A percentile compares a stretch with the other conserved stretches of the same genome.
Evolutionary conservation across 2,797 vertebrate genomes (phyloP).

Genomic region (Mus caroli): DNA sequence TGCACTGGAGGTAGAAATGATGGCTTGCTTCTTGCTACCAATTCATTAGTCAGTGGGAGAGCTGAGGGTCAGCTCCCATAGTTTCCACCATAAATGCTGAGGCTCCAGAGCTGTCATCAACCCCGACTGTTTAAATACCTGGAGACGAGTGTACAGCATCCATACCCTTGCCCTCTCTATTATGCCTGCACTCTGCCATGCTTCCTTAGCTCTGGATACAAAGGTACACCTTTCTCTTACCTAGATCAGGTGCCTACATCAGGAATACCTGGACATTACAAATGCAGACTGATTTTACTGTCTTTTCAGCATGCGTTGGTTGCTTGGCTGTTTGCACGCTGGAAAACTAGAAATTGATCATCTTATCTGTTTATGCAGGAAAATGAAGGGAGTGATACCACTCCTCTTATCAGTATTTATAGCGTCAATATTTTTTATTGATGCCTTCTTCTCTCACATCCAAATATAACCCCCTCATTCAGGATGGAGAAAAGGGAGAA

Average conservation of each 20-base stretch:
- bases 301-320: background rate
- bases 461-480: background rate
- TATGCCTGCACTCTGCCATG: background rate
- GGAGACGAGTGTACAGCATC: background rate
- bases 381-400: background rate
- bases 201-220: background rate
- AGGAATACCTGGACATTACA: slow-evolving; percentile 47
- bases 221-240: background rate
- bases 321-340: background rate
- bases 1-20: background rate
- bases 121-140: background rate
- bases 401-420: background rate
- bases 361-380: background rate
- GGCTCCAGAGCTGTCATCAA: background rate
- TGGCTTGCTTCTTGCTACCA: background rate
- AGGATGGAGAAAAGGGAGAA: background rate
- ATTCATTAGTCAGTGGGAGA: slow-evolving; percentile 19
- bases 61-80: background rate
- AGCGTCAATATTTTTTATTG: background rate
- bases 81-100: background rate
- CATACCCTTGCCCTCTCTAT: background rate
- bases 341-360: background rate
- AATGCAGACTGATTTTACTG: background rate
- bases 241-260: background rate
- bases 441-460: background rate